Evolutionary conservation across 2,113 vertebrate species (phyloP).

Genomic region (Prolemur simus): DNA sequence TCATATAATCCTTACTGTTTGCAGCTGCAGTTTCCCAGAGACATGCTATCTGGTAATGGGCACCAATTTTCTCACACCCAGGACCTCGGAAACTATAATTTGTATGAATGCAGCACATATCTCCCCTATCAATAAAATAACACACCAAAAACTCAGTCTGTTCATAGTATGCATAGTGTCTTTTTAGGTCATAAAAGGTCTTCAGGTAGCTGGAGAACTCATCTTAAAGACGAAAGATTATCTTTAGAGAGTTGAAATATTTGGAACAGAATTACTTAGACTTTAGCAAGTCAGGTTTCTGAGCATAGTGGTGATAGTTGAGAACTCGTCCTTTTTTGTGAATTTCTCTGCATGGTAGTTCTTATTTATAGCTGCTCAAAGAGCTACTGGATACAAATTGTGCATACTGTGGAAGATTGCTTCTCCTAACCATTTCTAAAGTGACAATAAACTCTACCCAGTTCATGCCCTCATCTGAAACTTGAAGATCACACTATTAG

Average conservation of each 20-base stretch:
- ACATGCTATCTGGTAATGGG: background rate
- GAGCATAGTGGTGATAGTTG: background rate
- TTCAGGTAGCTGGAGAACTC: background rate
- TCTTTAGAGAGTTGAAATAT: background rate
- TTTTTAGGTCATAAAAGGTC: background rate
- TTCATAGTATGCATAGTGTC: fast-evolving
- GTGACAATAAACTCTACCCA: background rate
- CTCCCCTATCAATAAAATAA: fast-evolving
- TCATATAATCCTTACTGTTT: background rate
- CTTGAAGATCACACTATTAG: background rate
- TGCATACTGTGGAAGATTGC: background rate
- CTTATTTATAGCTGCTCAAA: background rate
- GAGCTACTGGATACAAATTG: background rate
- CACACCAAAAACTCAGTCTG: background rate
- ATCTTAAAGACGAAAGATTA: background rate
- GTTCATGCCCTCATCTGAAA: background rate
- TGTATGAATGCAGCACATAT: background rate
- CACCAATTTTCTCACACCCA: background rate
- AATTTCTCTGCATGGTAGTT: background rate
- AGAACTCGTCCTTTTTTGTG: background rate
- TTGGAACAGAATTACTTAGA: background rate
- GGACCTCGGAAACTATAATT: background rate
- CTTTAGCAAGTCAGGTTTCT: background rate
- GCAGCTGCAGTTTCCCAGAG: background rate
- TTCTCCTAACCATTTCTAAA: background rate